These are phyloP conservation scores for Drosophila aldrichi DNA, from an alignment of 2,888 invertebrate species.

Conservation along the genomic window DNA sequence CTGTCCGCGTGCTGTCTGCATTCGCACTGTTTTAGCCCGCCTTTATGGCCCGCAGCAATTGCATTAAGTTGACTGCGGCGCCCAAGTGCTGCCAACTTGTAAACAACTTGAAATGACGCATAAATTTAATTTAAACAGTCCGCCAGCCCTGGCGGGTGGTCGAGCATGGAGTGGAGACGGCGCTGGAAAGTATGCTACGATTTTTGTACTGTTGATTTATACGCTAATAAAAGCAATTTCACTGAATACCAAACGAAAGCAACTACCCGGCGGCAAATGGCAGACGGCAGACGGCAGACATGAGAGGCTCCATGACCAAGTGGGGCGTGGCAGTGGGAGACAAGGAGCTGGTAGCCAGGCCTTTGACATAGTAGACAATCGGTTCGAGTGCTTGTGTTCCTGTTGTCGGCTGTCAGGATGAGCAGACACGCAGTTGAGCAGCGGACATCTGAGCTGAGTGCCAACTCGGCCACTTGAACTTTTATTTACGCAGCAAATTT, in stretches of 20 bases:
- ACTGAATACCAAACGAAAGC: slow-evolving; percentile 74
- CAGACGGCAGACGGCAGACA: slow-evolving; percentile 3
- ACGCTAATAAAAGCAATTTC: slow-evolving; percentile 78
- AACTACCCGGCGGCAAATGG: slow-evolving; percentile 25
- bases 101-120: slow-evolving; percentile 77
- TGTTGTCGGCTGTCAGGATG: slow-evolving; percentile 31
- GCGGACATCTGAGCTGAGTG: slow-evolving; percentile 31
- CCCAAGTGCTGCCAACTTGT: slow-evolving; percentile 59
- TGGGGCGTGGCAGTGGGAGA: neutral
- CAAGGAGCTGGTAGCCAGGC: slow-evolving; percentile 36
- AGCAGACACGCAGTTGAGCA: slow-evolving; percentile 41
- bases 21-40: neutral
- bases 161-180: neutral
- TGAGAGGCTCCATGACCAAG: neutral
- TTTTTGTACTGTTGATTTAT: slow-evolving; percentile 80
- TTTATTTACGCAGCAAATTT: slow-evolving; percentile 79
- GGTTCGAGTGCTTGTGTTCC: slow-evolving; percentile 44
- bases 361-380: slow-evolving; percentile 76
- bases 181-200: slow-evolving; percentile 69
- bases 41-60: slow-evolving; percentile 38
- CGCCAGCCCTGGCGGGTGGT: neutral
- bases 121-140: slow-evolving; percentile 77
- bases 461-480: slow-evolving; percentile 54
- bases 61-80: slow-evolving; percentile 41
- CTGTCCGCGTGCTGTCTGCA: slow-evolving; percentile 22